Base-by-base conservation (phyloP, 2,797 vertebrate species). In the Megalops cyprinoides region DNA sequence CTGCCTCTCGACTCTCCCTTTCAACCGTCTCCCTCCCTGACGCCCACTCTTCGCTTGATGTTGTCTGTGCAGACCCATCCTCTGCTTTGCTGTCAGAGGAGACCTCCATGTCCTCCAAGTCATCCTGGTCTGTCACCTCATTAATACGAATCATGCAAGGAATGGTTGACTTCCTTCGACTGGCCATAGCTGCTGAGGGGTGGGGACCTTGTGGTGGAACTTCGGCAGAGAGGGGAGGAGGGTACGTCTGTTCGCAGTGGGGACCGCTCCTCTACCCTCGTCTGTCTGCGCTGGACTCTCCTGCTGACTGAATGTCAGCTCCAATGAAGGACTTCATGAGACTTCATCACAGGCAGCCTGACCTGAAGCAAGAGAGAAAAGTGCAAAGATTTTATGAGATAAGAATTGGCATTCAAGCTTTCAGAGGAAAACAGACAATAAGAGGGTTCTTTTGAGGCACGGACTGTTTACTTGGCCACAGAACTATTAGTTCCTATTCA, bases 91-190 rank as follows among this genome's bases (percentile, higher is more conserved):
- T 71, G 39, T 94, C 92, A 82, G 89, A 90, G 44, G 91, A 86
- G 71, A 92, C 83, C 34, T 95, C 95, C 78, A 39, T 0, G 0
- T 90, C 89, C 81, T 91, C 88, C 0, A 87, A 15, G 0, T 87
- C 82, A 4, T 93, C 93, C 75, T 95, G 94, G 42, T 94, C 93
- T 0, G 89, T 15, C 0, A 93, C 86, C 85, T 96, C 92, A 0
- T 91, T 91, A 65, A 95, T 90, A 83, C 95, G 92, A 39, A 98
- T 95, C 96, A 98, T 97, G 87, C 96, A 97, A 0, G 97, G 97
- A 69, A 92, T 96, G 4, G 96, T 97, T 3, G 96, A 97, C 86
- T 98, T 99, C 56, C 97, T 95, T 85, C 97, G 97, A 89, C 96
- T 97, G 55, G 98, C 97, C 97, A 98, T 99, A 85, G 83, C 84